Evolutionary conservation across 1,140 invertebrate genomes (phyloP), one percentile per base, ranked within the genome.

Genomic region (Nebria ingens): DNA sequence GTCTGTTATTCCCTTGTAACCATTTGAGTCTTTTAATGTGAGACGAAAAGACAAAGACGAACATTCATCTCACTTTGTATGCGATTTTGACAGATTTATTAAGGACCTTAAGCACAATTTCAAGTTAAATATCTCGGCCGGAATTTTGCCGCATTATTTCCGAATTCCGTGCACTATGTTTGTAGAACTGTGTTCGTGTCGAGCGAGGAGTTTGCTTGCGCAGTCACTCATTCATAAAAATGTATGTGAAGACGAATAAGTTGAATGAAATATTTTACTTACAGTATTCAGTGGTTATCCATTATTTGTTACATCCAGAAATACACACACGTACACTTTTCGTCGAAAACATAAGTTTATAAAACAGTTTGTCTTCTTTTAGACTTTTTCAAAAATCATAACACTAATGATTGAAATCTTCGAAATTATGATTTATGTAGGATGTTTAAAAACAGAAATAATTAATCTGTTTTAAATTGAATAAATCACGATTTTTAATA

Each of bases 31-130:
- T n/a, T n/a, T n/a, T n/a, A n/a, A n/a, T n/a, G n/a, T n/a, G n/a
- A n/a, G n/a, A n/a, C n/a, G n/a, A n/a, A n/a, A 17, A 45, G 40
- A 45, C 40, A 45, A 45, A 45, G 40, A 45, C 40, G 17, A 6
- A 17, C 9, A 45, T 45, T 45, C 17, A 45, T 45, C 4, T 45
- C 40, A 45, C 9, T 45, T 17, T 17, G 15, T 17, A 45, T 13
- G 25, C 40, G 40, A 45, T 12, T 45, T 17, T 45, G 40, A 45
- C 40, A 45, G 15, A 45, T 45, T 45, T 45, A 45, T 45, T 45
- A 45, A 45, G 17, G 40, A 9, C 40, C 40, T 17, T 12, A 45
- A 45, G 3, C 6, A 45, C 40, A 45, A 45, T 12, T 45, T 45
- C 17, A 45, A 45, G 6, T 45, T 17, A 45, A 45, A 45, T 45